Base-by-base conservation (phyloP, 2,888 invertebrate genomes). In the Athalia cordata region DNA sequence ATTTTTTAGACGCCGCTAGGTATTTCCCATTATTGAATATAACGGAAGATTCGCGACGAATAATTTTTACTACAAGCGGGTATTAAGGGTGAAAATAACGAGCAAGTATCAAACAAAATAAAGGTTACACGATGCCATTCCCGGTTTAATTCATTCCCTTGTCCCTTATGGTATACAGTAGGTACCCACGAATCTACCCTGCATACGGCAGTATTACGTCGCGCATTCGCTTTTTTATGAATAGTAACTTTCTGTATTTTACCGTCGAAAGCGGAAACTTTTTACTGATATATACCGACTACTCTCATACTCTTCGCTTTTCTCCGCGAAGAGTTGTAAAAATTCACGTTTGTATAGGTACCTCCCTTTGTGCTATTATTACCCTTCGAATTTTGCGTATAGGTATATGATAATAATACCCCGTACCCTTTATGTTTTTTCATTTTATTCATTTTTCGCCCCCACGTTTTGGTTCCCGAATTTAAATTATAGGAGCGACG, bases 281-380 rank as follows among this genome's bases (percentile, higher is more conserved):
- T 83, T 81, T 77, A 77, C 78, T 57, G 80, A 65, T 78, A 68
- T 65, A 79, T 78, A 76, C 77, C 77, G 11, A 29, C 29, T 13
- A 3, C 11, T 61, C 61, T 61, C 11, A 11, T 13, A 11, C 9
- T n/a, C 45, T 65, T 43, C 64, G 29, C 52, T 52, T 50, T 52
- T 50, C 52, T 52, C 1, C 52, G 47, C 81, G 81, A 81, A 67
- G 78, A 65, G 80, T 81, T 81, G 83, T 83, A 81, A 84, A 84
- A 84, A 82, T 84, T 83, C 79, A 80, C 66, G 82, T 84, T 84
- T 29, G 29, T 29, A 29, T 29, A 29, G 29, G 29, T 29, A 29
- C 29, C 81, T 84, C 81, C 81, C 80, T 78, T 77, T 61, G 64
- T 72, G 59, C 66, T 72, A 70, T 70, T 78, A 68, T 79, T 77